phyloP scores from a whole-genome alignment of 2,888 invertebrate genomes.

The Caenorhabditis sp. region DNA sequence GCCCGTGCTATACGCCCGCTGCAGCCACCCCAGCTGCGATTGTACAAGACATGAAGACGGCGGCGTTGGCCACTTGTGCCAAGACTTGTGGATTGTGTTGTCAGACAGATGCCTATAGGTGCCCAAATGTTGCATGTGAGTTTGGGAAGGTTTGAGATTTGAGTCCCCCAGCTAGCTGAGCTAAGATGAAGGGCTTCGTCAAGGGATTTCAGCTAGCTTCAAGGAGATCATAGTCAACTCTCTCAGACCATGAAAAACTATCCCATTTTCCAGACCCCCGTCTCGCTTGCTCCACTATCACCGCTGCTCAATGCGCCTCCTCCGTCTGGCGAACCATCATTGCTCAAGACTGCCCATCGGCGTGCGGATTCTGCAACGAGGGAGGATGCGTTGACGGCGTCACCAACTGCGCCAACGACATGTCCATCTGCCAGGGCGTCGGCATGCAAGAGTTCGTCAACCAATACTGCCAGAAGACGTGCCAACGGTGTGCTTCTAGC shows the following conservation, averaged over 20 bases:
- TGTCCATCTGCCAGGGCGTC: conserved; percentile 48
- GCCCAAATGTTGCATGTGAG: conserved; percentile 47
- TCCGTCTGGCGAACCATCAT: conserved; percentile 48
- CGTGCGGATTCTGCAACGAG: conserved; percentile 52
- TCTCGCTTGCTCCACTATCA: conserved; percentile 44
- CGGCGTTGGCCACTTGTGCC: conserved; percentile 33
- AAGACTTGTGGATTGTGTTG: conserved; percentile 67
- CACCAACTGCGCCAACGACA: conserved; percentile 62
- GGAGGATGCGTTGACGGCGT: conserved; percentile 70
- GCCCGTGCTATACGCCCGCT: conserved; percentile 41
- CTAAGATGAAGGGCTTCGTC: no score
- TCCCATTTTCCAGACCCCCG: conserved; percentile 34
- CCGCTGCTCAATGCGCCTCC: conserved; percentile 28
- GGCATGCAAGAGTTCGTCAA: conserved; percentile 48
- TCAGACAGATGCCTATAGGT: conserved; percentile 59
- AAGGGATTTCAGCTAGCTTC: no score
- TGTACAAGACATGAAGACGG: conserved; percentile 37
- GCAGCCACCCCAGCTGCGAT: conserved; percentile 35
- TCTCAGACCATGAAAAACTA: no score
- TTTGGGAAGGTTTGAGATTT: neutral
- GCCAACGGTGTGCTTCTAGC: conserved; percentile 46
- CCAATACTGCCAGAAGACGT: conserved; percentile 70
- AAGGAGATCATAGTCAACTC: no score
- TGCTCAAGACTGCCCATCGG: conserved; percentile 42
- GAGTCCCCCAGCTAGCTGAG: no score